These are phyloP conservation scores for Enteromius paludinosus DNA, from an alignment of 2,797 vertebrate species.

Conservation along the genomic window DNA sequence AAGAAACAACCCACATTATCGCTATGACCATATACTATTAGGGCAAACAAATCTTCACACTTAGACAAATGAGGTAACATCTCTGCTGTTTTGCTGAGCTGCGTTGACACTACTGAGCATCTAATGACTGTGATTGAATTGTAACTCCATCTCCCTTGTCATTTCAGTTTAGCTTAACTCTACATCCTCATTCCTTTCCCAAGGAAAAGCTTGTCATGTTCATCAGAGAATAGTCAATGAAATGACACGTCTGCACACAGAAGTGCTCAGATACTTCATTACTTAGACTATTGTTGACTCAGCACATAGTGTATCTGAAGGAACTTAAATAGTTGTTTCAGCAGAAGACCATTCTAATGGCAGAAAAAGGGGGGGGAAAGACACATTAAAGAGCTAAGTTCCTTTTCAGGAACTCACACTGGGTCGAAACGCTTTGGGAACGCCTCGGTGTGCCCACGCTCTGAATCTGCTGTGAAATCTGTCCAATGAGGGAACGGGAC, in stretches of 20 bases:
- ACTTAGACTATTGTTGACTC: neutral
- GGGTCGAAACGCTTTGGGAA: no score
- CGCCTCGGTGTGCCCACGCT: no score
- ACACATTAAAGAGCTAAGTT: no score
- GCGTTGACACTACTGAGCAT: slow-evolving; percentile 38
- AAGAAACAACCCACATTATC: neutral
- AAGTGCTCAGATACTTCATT: neutral
- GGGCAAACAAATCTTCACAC: neutral
- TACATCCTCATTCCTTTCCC: slow-evolving; percentile 60
- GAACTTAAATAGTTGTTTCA: neutral
- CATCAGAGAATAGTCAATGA: slow-evolving; percentile 61
- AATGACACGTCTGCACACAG: slow-evolving; percentile 8
- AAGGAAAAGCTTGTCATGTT: slow-evolving; percentile 42
- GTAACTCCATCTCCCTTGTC: slow-evolving; percentile 64
- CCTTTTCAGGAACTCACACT: no score
- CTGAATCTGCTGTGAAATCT: no score
- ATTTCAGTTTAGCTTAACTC: slow-evolving; percentile 64
- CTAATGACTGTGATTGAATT: slow-evolving; percentile 55
- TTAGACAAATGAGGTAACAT: slow-evolving; percentile 2
- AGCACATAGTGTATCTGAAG: neutral
- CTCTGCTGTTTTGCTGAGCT: neutral
- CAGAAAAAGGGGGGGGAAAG: no score
- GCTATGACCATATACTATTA: neutral
- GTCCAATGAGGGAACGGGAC: no score
- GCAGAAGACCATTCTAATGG: neutral